Evolutionary conservation across 2,113 vertebrate genomes (phyloP).

Genomic region (Acanthisitta chloris): DNA sequence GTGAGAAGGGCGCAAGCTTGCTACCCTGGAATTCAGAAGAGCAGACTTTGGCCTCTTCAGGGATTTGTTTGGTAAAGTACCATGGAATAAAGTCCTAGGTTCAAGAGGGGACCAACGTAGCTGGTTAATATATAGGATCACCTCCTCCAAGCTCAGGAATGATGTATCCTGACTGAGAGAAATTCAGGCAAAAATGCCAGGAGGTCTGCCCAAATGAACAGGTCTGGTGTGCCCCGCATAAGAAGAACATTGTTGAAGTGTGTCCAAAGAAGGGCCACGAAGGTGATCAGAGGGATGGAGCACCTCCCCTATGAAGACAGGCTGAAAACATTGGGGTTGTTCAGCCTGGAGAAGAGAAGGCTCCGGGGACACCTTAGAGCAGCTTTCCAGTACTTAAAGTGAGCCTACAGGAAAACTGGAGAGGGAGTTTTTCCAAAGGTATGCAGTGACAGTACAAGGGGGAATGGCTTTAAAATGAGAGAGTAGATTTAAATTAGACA

Average conservation of each 20-base stretch:
- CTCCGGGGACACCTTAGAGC: neutral
- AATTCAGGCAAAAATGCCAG: neutral
- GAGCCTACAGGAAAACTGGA: neutral
- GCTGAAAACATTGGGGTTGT: neutral
- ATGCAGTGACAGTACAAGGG: rapidly evolving
- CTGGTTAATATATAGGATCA: neutral
- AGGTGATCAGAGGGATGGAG: neutral
- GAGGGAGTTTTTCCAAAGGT: neutral
- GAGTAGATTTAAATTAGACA: neutral
- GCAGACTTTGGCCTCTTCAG: neutral
- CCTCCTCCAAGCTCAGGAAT: neutral
- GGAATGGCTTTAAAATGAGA: neutral
- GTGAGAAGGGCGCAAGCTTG: neutral
- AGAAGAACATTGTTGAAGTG: neutral
- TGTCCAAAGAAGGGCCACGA: neutral
- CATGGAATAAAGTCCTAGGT: neutral
- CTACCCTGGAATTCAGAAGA: neutral
- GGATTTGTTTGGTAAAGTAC: neutral
- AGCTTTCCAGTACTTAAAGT: neutral
- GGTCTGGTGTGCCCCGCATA: too few relatives aligned
- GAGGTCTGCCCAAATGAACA: neutral
- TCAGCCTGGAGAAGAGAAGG: neutral
- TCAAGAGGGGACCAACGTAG: neutral
- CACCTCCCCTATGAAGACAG: neutral
- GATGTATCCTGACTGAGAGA: neutral